Evolutionary conservation across 1,140 invertebrate genomes (phyloP), one percentile per base, ranked within the genome.

Genomic region (Drosophila miranda): DNA sequence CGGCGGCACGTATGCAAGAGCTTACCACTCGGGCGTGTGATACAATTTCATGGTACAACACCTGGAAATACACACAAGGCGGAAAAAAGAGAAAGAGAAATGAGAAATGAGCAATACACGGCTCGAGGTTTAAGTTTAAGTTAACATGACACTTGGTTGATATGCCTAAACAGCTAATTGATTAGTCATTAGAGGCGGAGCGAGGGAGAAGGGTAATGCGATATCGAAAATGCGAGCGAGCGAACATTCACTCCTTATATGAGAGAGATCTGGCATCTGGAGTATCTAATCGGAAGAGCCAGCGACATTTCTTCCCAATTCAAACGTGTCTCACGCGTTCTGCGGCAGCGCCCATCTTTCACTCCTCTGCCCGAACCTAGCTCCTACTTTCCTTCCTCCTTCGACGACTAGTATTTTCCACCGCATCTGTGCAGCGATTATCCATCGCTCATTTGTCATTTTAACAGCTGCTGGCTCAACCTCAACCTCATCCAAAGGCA

Each of bases 11-110:
- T 46, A 95, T 93, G 51, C 95, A 93, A 56, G 94, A 94, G 78
- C 93, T 93, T 56, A 96, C 94, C 71, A 95, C 93, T 81, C 94
- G 94, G 42, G 94, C 94, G 89, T 95, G 94, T 67, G 94, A 93
- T 92, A 95, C 94, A 79, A 96, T 95, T 90, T 95, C 94, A 90
- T 92, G 92, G 90, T 95, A 94, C 76, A 96, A 93, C 89, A 93
- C 93, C 95, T 96, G 92, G 56, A 92, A 92, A 43, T 41, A 61
- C 59, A 80, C 72, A 30, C 23, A 26, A 62, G 23, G 45, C 26
- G 50, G 56, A 55, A 55, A 76, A 51, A 51, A 70, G 46, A 59
- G 51, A 68, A 49, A 62, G 71, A 48, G 42, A 52, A 51, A 60
- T 63, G 55, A 62, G 55, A 56, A 74, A 67, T 26, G 23, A 26